Evolutionary conservation across 2,113 vertebrate genomes (phyloP).

Genomic region (Sinocyclocheilus anshuiensis): DNA sequence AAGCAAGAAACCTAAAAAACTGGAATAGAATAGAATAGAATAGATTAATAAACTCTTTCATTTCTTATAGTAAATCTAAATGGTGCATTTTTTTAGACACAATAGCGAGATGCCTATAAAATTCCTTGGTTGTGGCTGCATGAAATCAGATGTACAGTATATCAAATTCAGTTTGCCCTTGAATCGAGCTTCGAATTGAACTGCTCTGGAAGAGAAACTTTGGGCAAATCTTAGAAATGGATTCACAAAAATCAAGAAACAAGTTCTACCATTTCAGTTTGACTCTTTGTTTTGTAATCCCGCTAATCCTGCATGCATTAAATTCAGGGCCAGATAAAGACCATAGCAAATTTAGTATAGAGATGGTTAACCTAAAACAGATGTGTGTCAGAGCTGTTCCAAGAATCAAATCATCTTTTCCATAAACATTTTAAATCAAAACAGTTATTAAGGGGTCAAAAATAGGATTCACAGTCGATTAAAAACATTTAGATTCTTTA

Average conservation of each 20-base stretch:
- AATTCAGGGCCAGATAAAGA: slow-evolving; percentile 47
- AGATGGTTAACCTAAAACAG: slow-evolving; percentile 67
- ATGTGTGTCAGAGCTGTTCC: slow-evolving; percentile 64
- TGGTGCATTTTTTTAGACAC: too few species aligned
- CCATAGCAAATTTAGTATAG: slow-evolving; percentile 46
- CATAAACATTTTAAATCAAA: slow-evolving; percentile 4
- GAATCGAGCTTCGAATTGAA: background rate
- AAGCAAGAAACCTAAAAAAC: background rate
- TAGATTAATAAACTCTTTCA: background rate
- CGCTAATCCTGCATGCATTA: slow-evolving; percentile 38
- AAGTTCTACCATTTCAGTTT: background rate
- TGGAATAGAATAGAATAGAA: background rate
- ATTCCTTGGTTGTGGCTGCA: background rate
- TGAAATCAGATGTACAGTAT: background rate
- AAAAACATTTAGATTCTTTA: background rate
- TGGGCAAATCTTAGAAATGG: background rate
- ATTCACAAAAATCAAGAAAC: slow-evolving; percentile 10
- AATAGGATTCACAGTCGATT: background rate
- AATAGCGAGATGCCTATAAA: background rate
- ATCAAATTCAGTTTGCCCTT: background rate
- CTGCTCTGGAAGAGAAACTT: background rate
- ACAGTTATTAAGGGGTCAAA: background rate
- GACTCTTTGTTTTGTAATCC: slow-evolving; percentile 23
- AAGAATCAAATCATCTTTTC: slow-evolving; percentile 37
- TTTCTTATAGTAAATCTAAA: background rate